Evolutionary conservation across 1,140 invertebrate species (phyloP).

Genomic region (Helicoverpa armigera): DNA sequence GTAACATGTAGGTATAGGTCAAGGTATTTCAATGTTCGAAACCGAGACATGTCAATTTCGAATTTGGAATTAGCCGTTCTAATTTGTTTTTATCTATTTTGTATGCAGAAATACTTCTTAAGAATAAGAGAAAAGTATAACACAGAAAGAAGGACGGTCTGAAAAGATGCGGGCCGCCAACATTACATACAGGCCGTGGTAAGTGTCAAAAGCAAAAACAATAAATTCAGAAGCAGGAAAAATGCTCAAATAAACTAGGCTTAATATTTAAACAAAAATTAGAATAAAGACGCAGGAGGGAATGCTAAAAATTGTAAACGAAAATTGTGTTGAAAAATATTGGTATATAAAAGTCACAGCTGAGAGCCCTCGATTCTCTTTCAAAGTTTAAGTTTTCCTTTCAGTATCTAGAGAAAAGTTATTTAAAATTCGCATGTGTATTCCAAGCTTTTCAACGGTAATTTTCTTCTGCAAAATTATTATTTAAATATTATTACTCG

Average conservation of each 20-base stretch:
- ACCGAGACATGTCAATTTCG: no score
- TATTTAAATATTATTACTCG: no score
- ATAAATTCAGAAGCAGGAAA: slow-evolving; percentile 19
- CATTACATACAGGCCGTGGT: background rate
- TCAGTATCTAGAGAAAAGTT: background rate
- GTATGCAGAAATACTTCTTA: background rate
- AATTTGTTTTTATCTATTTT: no score
- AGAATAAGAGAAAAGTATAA: background rate
- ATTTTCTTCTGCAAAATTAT: no score
- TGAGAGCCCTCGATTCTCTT: background rate
- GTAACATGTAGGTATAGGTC: no score
- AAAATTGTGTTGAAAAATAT: background rate
- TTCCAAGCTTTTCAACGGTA: no score
- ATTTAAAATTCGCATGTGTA: background rate
- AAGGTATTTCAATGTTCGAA: no score
- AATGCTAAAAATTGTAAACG: background rate
- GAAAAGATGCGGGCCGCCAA: background rate
- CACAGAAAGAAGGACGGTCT: background rate
- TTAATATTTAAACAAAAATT: background rate
- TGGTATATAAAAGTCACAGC: background rate
- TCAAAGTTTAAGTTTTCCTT: background rate
- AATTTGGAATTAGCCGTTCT: no score
- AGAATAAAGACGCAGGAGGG: background rate
- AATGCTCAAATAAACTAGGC: background rate
- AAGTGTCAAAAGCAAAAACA: slow-evolving; percentile 2